phyloP scores from a whole-genome alignment of 2,888 invertebrate species.

The Caenorhabditis doughertyi region DNA sequence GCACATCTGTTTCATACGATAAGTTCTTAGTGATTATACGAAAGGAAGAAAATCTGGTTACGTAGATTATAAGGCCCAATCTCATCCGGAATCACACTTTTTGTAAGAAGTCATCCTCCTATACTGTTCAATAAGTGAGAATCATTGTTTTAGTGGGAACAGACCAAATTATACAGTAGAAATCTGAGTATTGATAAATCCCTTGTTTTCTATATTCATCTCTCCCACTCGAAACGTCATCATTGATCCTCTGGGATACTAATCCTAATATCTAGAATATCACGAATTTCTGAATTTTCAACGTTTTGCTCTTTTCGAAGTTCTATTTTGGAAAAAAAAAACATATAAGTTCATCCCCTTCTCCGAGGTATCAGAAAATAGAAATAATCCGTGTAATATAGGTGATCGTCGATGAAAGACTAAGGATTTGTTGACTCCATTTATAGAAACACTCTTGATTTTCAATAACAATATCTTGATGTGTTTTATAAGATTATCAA shows the following conservation, averaged over 20 bases:
- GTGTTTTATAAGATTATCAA: background rate
- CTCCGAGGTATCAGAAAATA: constrained; percentile 3
- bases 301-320: background rate
- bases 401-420: constrained; percentile 16
- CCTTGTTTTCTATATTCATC: background rate
- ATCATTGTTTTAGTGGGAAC: too few species aligned
- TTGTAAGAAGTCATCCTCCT: too few species aligned
- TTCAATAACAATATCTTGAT: background rate
- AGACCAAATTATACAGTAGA: too few species aligned
- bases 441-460: constrained; percentile 16
- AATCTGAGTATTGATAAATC: too few species aligned
- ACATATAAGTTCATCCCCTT: background rate
- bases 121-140: too few species aligned
- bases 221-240: background rate
- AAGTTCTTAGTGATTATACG: too few species aligned
- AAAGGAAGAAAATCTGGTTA: too few species aligned
- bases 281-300: constrained; percentile 19
- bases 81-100: too few species aligned
- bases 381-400: constrained; percentile 17
- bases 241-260: background rate
- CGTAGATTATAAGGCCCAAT: too few species aligned
- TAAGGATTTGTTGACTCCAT: background rate
- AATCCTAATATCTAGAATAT: background rate
- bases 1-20: too few species aligned
- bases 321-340: background rate